Base-by-base conservation (phyloP, 2,888 invertebrate species). In the Hypolimnas misippus region DNA sequence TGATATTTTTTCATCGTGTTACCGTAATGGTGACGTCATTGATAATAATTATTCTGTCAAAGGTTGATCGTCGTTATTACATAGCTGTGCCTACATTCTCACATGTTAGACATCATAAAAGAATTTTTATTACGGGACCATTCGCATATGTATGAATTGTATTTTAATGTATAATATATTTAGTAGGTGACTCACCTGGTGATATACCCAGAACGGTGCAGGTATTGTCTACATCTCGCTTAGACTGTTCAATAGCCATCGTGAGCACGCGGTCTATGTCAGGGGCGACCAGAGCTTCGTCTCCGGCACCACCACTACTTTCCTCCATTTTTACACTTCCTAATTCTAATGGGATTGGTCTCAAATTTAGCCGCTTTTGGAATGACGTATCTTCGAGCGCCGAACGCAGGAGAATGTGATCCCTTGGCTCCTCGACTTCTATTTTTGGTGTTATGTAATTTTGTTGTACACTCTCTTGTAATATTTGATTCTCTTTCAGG, bases 131-230 rank as follows among this genome's bases (percentile, higher is more conserved):
- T 57, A 38, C 49, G 42, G 42, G 42, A 51, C 52, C 46, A 49
- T 63, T 61, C 50, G 49, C 55, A 52, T 59, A 61, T 50, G 44
- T 46, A 60, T 62, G 46, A 60, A 59, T 52, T 46, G 38, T 25
- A 57, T 63, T 52, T 57, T 49, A 55, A 68, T 68, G 62, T 66
- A 56, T 65, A 70, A 54, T 64, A 51, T 40, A 64, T 62, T 52
- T 52, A 53, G 14, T 52, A 49, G n/a, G 19, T 79, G 76, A 93
- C 95, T 94, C 87, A 97, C 97, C 97, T 89, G 96, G 95, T 83
- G 97, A 96, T 87, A 98, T 97, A 86, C 96, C 96, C 77, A 97
- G 94, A 73, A 96, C 95, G 57, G 95, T 94, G 87, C 97, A 97
- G 8, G 97, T 96, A 79, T 94, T 96, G 83, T 96, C 96, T 56